Base-by-base conservation (phyloP, 2,113 vertebrate genomes). In the Sitta europaea region DNA sequence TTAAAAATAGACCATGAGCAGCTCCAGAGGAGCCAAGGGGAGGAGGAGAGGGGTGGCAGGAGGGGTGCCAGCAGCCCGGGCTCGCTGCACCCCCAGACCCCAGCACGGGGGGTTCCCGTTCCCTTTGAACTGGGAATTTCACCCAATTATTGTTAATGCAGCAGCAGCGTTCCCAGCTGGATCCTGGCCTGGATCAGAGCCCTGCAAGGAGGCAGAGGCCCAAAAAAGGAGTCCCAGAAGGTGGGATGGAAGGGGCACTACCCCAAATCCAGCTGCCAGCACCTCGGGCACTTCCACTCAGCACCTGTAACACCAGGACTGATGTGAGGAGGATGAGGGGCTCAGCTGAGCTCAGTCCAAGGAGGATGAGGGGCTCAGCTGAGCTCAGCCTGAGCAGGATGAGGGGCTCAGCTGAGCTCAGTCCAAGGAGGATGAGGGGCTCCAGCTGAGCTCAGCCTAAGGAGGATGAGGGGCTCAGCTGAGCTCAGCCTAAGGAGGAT, bases 1-100 rank as follows among this genome's bases (percentile, higher is more conserved):
- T 92, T 96, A 97, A 98, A 98, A 98, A 98, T 96, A 98, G 97
- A 96, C 50, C 84, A 4, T 3, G 90, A 7, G 18, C 77, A 5
- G 51, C 29, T 74, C 81, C 83, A 36, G 95, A 42, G 86, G 93
- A 86, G n/a, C n/a, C n/a, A n/a, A 35, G 0, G 28, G 68, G 38
- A 82, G 59, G 76, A 75, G 48, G 36, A 58, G 94, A 25, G 88
- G 76, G 62, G 67, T 22, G 72, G 59, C 55, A 62, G 5, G 2
- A 38, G 55, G 84, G 38, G 54, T 19, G 45, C 27, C 45, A 53
- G 54, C 51, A 74, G 50, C 42, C 21, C 12, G 50, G 61, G 50
- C 15, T 24, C 1, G 23, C 38, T 33, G 22, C 47, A 24, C 22
- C 14, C 3, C 67, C 36, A 0, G 1, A 55, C 1, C 65, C 31